Conservation (phyloP, 2,797 vertebrate species). For the Enteromius mattozi region DNA sequence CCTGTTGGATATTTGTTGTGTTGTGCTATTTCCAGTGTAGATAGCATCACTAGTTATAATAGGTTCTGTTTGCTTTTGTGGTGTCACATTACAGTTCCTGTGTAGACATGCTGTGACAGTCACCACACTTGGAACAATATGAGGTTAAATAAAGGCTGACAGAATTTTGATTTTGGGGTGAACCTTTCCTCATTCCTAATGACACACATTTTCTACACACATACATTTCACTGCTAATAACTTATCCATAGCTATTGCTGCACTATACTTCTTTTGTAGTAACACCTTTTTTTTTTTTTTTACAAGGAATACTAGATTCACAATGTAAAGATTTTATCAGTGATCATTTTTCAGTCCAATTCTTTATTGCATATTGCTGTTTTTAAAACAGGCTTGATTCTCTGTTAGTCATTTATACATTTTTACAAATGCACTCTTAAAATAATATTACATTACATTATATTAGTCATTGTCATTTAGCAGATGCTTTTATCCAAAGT, state of each 20-base stretch:
- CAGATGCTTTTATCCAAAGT: no score
- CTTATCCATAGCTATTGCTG: neutral
- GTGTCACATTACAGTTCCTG: neutral
- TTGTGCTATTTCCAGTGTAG: neutral
- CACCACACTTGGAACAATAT: neutral
- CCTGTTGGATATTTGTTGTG: neutral
- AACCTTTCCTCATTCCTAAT: neutral
- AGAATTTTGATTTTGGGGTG: neutral
- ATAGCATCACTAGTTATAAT: neutral
- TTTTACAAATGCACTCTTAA: neutral
- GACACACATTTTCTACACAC: neutral
- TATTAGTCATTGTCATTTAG: no score
- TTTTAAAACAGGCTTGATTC: neutral
- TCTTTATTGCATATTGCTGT: neutral
- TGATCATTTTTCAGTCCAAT: neutral
- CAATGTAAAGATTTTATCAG: neutral
- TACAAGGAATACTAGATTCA: neutral
- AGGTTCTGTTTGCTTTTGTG: neutral
- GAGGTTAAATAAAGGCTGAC: neutral
- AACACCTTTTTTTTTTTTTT: neutral
- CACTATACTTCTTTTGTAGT: neutral
- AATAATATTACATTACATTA: neutral
- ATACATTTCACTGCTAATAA: neutral
- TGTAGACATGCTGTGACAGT: neutral
- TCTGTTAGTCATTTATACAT: neutral